phyloP scores from a whole-genome alignment of 2,888 invertebrate species.

The Parascotia fuliginaria region DNA sequence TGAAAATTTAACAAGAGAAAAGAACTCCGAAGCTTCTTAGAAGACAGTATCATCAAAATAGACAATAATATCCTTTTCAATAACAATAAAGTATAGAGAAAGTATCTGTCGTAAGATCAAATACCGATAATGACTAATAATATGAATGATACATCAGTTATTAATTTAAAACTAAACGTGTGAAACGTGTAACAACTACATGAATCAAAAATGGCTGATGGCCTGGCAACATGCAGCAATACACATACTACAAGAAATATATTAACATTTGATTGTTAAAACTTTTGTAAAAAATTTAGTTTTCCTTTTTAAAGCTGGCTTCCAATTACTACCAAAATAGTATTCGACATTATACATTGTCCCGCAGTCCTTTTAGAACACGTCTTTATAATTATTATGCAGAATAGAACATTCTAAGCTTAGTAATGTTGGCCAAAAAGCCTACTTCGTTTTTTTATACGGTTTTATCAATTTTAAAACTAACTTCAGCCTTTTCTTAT shows the following conservation, averaged over 20 bases:
- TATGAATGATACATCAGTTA: neutral
- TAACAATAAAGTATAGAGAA: too few relatives aligned
- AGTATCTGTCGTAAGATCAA: neutral
- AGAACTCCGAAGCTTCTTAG: too few relatives aligned
- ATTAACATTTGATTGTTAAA: neutral
- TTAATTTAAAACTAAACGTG: neutral
- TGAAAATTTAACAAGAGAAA: too few relatives aligned
- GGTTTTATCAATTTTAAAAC: neutral
- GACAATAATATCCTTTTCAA: too few relatives aligned
- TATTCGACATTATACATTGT: conserved; percentile 12
- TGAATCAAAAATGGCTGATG: neutral
- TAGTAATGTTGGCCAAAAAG: conserved; percentile 7
- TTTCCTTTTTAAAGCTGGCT: conserved; percentile 5
- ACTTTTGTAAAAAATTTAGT: neutral
- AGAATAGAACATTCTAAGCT: conserved; percentile 4
- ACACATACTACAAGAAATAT: conserved; percentile 7
- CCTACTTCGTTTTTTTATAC: neutral
- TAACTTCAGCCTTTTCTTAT: conserved; percentile 10
- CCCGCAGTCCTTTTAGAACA: conserved; percentile 23
- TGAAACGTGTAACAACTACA: neutral
- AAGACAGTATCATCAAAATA: too few relatives aligned
- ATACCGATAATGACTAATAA: neutral
- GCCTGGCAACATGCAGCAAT: conserved; percentile 11
- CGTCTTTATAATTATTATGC: conserved; percentile 8
- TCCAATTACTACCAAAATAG: conserved; percentile 20